These are phyloP conservation scores for Silvanus unidentatus DNA, from an alignment of 2,888 invertebrate genomes.

Conservation along the genomic window DNA sequence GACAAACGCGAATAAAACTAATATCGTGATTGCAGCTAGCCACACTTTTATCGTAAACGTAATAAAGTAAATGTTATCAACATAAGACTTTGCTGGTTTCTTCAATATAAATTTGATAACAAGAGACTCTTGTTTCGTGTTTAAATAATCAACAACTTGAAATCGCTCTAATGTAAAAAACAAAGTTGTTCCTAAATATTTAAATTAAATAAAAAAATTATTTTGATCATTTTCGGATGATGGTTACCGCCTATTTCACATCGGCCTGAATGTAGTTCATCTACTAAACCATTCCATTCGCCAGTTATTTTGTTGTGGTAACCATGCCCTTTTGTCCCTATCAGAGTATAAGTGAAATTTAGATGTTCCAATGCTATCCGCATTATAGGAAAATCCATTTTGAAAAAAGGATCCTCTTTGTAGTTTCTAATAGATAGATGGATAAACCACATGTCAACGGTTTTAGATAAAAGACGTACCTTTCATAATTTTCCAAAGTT, in stretches of 20 bases:
- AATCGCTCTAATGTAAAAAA: conserved; percentile 21
- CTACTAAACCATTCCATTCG: conserved; percentile 23
- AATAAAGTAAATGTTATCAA: conserved; percentile 47
- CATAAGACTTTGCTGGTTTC: conserved; percentile 46
- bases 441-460: neutral
- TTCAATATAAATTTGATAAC: conserved; percentile 43
- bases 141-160: conserved; percentile 22
- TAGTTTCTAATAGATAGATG: conserved; percentile 12
- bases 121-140: too few relatives aligned
- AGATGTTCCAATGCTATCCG: conserved; percentile 18
- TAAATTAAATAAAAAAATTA: conserved; percentile 3
- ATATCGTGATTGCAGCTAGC: conserved; percentile 38
- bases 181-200: conserved; percentile 15
- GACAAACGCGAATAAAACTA: conserved; percentile 30
- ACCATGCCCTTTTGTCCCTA: conserved; percentile 20
- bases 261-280: conserved; percentile 17
- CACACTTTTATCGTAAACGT: conserved; percentile 47
- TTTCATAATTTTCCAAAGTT: neutral
- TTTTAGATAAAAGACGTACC: neutral
- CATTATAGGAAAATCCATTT: conserved; percentile 20
- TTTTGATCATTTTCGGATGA: neutral
- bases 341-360: conserved; percentile 22
- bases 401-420: conserved; percentile 21
- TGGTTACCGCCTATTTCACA: conserved; percentile 19
- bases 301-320: conserved; percentile 24